Evolutionary conservation across 2,888 invertebrate genomes (phyloP).

Genomic region (Drosophila austrosaltans): DNA sequence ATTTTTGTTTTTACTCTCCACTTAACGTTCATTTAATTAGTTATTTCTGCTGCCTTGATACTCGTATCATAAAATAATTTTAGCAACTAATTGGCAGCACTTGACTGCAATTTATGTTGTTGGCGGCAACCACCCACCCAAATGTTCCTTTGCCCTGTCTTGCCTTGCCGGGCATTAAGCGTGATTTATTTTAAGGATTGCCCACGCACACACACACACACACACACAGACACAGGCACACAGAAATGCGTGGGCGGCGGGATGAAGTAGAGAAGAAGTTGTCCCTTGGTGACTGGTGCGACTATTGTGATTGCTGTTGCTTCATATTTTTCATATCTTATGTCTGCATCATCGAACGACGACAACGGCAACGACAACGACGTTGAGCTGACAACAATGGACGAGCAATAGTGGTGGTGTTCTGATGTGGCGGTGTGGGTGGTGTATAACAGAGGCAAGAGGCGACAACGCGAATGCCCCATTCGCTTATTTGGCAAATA

Average conservation of each 20-base stretch:
- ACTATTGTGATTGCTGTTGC: slow-evolving; percentile 73
- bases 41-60: slow-evolving; percentile 37
- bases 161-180: slow-evolving; percentile 56
- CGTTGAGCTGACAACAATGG: slow-evolving; percentile 64
- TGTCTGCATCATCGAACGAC: slow-evolving; percentile 74
- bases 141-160: not conserved
- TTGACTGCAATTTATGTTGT: slow-evolving; percentile 73
- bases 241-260: slow-evolving; percentile 18
- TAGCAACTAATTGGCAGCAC: slow-evolving; percentile 75
- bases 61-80: slow-evolving; percentile 74
- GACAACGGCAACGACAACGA: slow-evolving; percentile 17
- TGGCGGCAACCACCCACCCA: slow-evolving; percentile 20
- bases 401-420: slow-evolving; percentile 11
- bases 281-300: slow-evolving; percentile 56
- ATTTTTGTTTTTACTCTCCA: not conserved
- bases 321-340: slow-evolving; percentile 77
- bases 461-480: slow-evolving; percentile 46
- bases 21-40: slow-evolving; percentile 68
- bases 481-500: slow-evolving; percentile 70
- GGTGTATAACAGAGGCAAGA: slow-evolving; percentile 18
- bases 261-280: slow-evolving; percentile 31
- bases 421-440: not conserved
- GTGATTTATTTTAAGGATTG: slow-evolving; percentile 59
- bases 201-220: slow-evolving; percentile 54
- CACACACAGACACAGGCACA: slow-evolving; percentile 53